Evolutionary conservation across 2,113 vertebrate genomes (phyloP).

Genomic region (Dipodomys spectabilis): DNA sequence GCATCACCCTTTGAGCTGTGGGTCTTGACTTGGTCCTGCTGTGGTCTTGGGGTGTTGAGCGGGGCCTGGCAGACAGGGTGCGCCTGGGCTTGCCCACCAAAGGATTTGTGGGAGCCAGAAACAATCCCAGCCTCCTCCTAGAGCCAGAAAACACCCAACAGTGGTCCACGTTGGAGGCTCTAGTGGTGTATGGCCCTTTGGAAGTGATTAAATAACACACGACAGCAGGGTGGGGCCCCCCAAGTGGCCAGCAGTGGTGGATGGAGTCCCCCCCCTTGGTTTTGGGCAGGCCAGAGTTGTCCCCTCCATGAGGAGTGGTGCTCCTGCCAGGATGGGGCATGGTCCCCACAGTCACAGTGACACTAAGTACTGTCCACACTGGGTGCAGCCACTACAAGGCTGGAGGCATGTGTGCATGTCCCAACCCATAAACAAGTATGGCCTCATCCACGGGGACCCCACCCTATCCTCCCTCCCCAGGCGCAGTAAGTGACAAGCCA

Average conservation of each 20-base stretch:
- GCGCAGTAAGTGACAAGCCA: conserved; percentile 49
- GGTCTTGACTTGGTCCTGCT: not conserved
- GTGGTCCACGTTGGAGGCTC: not conserved
- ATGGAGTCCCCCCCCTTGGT: no score
- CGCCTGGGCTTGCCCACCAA: not conserved
- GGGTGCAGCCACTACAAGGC: no score
- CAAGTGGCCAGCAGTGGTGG: no score
- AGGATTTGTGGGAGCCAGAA: not conserved
- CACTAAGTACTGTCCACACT: no score
- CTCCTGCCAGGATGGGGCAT: no score
- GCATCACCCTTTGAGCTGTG: not conserved
- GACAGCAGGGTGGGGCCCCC: no score
- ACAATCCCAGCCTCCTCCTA: not conserved
- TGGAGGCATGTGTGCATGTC: no score
- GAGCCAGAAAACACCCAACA: not conserved
- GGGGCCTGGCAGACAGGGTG: not conserved
- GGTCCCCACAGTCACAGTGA: no score
- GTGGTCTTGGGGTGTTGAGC: not conserved
- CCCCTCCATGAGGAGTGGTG: no score
- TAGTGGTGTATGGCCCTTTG: not conserved
- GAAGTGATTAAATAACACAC: no score
- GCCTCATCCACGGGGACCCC: not conserved
- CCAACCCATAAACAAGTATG: no score
- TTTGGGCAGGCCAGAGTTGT: no score
- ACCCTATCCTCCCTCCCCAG: accelerated